Percentiles rank a stretch among this genome's conserved stretches.
Conservation (phyloP, 2,888 invertebrate species). For the Eucriotettix oculatus region DNA sequence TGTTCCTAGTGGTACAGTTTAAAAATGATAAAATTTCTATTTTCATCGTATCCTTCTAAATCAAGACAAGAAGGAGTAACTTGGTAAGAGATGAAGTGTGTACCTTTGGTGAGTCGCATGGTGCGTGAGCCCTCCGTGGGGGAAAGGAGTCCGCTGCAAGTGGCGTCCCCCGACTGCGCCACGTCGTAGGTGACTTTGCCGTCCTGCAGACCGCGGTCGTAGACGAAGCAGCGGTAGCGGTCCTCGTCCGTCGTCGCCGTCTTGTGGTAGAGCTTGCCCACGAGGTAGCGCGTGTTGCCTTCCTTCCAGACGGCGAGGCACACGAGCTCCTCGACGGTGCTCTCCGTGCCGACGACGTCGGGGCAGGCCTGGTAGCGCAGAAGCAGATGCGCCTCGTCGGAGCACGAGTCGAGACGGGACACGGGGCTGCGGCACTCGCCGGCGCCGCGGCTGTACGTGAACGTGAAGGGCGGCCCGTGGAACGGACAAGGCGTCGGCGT, state of each 20-base stretch:
- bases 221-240: constrained; percentile 45
- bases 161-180: constrained; percentile 54
- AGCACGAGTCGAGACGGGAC: constrained; percentile 85
- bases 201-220: constrained; percentile 24
- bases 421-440: constrained; percentile 79
- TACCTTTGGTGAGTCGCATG: constrained; percentile 61
- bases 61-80: no score
- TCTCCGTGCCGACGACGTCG: constrained; percentile 78
- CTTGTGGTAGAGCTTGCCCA: constrained; percentile 25
- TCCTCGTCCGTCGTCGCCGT: constrained; percentile 48
- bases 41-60: no score
- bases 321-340: constrained; percentile 58
- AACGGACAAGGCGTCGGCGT: constrained; percentile 79
- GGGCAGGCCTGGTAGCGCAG: constrained; percentile 89
- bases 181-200: constrained; percentile 8
- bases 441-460: constrained; percentile 68
- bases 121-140: constrained; percentile 62
- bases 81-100: no score
- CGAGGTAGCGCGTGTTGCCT: constrained; percentile 47
- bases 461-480: constrained; percentile 73
- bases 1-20: no score
- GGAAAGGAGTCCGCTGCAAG: constrained; percentile 58
- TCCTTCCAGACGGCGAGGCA: constrained; percentile 76
- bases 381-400: constrained; percentile 75
- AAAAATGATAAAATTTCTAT: no score